These are phyloP conservation scores for Pantala flavescens DNA, from an alignment of 1,140 invertebrate genomes.

Conservation along the genomic window DNA sequence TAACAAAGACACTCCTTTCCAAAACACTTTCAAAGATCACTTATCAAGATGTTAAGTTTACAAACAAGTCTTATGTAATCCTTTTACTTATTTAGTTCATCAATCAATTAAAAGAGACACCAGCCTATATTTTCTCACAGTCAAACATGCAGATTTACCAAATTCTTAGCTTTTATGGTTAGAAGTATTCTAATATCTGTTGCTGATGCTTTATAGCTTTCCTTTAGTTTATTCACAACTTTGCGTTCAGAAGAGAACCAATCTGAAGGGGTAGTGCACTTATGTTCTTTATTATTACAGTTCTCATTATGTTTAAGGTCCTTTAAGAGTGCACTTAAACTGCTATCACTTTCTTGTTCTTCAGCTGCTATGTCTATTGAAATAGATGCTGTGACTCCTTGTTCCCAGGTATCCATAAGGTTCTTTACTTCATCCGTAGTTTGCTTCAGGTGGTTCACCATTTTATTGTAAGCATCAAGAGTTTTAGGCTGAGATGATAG, in stretches of 20 bases:
- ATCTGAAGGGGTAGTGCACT: background rate
- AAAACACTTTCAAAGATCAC: constrained; percentile 3
- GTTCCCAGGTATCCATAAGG: background rate
- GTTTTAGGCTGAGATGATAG: background rate
- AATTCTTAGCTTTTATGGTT: background rate
- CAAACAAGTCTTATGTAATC: background rate
- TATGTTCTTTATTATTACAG: background rate
- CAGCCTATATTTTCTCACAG: background rate
- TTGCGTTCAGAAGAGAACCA: background rate
- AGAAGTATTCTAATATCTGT: background rate
- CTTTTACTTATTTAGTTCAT: no score
- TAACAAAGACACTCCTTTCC: background rate
- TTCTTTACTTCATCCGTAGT: background rate
- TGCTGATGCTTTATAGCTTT: background rate
- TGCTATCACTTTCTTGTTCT: background rate
- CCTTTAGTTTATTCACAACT: background rate
- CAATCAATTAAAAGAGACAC: no score
- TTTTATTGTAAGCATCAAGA: background rate
- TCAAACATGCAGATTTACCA: background rate
- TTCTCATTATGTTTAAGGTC: background rate
- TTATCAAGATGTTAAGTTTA: background rate
- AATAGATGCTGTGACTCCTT: background rate
- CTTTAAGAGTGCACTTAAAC: background rate
- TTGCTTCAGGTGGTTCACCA: background rate
- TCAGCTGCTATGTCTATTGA: background rate